Evolutionary conservation across 2,113 vertebrate species (phyloP).

Genomic region (Ariopsis seemanni): DNA sequence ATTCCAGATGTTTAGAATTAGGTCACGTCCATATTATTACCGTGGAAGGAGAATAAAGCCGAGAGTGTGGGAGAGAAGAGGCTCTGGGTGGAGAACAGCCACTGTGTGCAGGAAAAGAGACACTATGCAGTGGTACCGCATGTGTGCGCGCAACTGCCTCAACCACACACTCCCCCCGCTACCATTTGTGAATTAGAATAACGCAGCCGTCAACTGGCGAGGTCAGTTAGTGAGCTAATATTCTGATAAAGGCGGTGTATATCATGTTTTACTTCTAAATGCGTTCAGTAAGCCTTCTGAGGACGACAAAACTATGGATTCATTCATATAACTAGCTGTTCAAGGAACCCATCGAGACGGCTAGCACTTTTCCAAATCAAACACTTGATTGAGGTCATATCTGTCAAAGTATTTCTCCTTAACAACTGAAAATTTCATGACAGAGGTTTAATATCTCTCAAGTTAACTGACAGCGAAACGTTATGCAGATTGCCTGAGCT

Average conservation of each 20-base stretch:
- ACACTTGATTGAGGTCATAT: too few species aligned
- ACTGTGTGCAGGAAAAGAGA: conserved; percentile 3
- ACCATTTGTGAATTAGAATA: neutral
- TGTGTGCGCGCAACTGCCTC: conserved; percentile 18
- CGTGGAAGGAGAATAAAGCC: conserved; percentile 49
- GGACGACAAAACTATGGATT: neutral
- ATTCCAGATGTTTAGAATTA: neutral
- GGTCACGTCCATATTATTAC: neutral
- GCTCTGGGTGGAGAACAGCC: conserved; percentile 16
- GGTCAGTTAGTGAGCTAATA: neutral
- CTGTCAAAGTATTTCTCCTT: neutral
- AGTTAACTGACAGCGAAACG: conserved; percentile 30
- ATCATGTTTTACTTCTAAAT: neutral
- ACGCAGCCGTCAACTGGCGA: neutral
- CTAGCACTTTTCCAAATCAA: neutral
- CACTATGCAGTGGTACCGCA: conserved; percentile 21
- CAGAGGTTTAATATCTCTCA: conserved; percentile 31
- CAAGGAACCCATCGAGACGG: neutral
- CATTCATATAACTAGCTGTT: neutral
- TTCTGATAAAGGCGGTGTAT: neutral
- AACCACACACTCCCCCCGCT: neutral
- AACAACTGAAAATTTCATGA: conserved; percentile 11
- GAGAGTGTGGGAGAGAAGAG: conserved; percentile 23
- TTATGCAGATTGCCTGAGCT: conserved; percentile 41
- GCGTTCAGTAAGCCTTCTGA: neutral